These are phyloP conservation scores for Orthosia gracilis DNA, from an alignment of 2,888 invertebrate genomes.

Conservation along the genomic window DNA sequence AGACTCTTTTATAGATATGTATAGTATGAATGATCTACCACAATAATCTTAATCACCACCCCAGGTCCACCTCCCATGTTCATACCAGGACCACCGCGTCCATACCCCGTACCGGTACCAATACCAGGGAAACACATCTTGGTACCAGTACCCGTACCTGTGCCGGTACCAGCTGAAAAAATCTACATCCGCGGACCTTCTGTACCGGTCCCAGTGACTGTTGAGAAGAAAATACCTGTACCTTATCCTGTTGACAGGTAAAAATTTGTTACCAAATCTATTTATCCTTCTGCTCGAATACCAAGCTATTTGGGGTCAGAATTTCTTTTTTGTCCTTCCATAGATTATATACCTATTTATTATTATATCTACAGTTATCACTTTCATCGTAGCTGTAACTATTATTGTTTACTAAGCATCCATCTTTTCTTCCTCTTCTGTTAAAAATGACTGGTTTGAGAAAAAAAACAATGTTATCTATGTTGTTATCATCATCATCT, in stretches of 20 bases:
- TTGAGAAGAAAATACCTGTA: constrained; percentile 73
- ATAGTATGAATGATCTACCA: background rate
- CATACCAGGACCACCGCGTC: constrained; percentile 83
- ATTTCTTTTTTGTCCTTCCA: background rate
- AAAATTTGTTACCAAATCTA: constrained; percentile 19
- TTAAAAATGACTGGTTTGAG: too few species aligned
- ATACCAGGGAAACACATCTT: constrained; percentile 78
- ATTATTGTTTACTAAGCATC: too few species aligned
- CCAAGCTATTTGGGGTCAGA: background rate
- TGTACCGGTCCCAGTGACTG: constrained; percentile 76
- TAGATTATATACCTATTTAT: background rate
- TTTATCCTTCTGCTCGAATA: too few species aligned
- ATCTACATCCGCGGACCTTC: constrained; percentile 73
- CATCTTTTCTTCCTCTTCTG: background rate
- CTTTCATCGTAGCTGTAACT: background rate
- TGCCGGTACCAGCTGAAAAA: constrained; percentile 74
- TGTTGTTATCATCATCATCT: too few species aligned
- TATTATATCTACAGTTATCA: background rate
- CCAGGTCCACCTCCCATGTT: constrained; percentile 80
- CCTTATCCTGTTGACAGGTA: constrained; percentile 70
- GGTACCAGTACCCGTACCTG: constrained; percentile 77
- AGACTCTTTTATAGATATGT: background rate
- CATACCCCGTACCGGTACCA: constrained; percentile 83
- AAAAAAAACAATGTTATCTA: too few species aligned
- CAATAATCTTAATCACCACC: constrained; percentile 9